These are phyloP conservation scores for Oscheius sp. DNA, from an alignment of 2,888 invertebrate species.

Conservation along the genomic window DNA sequence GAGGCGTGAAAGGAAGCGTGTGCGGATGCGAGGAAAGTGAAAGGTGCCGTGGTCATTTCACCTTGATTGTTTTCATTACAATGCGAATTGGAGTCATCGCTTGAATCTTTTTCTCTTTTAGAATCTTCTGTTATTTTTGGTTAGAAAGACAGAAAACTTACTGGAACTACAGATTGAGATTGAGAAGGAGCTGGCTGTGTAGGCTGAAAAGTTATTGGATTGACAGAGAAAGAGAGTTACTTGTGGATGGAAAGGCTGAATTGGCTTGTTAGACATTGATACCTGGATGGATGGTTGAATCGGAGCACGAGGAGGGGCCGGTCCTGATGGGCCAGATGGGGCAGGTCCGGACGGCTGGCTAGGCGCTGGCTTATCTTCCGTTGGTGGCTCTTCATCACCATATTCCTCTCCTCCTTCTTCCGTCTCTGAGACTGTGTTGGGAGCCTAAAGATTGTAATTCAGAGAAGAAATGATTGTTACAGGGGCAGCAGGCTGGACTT, in stretches of 20 bases:
- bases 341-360: too few species aligned
- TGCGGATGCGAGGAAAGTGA: neutral
- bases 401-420: neutral
- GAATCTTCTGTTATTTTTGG: neutral
- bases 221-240: neutral
- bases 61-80: slow-evolving; percentile 19
- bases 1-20: neutral
- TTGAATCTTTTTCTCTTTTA: neutral
- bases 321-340: too few species aligned
- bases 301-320: neutral
- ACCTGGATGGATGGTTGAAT: neutral
- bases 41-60: neutral
- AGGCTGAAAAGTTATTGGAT: neutral
- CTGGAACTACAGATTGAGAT: neutral
- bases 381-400: neutral
- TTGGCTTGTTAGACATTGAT: too few species aligned
- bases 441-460: too few species aligned
- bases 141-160: neutral
- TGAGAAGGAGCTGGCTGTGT: neutral
- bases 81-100: neutral
- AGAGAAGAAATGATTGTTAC: too few species aligned
- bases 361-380: too few species aligned
- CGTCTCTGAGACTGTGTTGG: neutral
- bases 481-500: neutral
- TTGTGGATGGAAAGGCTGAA: slow-evolving; percentile 12